Conservation (phyloP, 2,888 invertebrate species). For the Drosophila flavopinicola region DNA sequence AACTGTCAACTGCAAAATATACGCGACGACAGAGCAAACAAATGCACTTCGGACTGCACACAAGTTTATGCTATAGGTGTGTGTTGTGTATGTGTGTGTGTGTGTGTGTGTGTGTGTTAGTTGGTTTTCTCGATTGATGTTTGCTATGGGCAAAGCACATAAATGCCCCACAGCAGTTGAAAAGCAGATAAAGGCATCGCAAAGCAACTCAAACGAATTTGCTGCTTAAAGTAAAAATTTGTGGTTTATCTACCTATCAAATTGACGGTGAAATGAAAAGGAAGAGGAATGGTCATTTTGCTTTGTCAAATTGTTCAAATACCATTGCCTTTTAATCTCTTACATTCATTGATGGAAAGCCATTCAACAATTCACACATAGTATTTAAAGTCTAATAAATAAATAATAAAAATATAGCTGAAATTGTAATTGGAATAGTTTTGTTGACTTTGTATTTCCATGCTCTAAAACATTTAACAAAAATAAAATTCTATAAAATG, state of each 20-base stretch:
- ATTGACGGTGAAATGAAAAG: too few relatives aligned
- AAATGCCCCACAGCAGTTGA: constrained; percentile 6
- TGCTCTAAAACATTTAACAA: too few relatives aligned
- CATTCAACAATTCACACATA: too few relatives aligned
- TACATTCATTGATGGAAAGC: too few relatives aligned
- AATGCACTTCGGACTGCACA: constrained; percentile 15
- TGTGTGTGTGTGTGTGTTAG: neutral
- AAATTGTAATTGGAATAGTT: too few relatives aligned
- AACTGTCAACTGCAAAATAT: constrained; percentile 31
- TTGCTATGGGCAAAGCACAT: constrained; percentile 8
- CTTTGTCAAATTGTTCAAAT: too few relatives aligned
- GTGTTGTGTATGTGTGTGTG: constrained; percentile 1
- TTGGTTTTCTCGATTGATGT: constrained; percentile 15
- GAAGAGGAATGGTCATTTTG: too few relatives aligned
- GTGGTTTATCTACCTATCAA: constrained; percentile 1
- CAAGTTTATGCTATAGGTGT: constrained; percentile 15
- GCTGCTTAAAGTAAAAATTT: constrained; percentile 5
- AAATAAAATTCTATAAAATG: too few relatives aligned
- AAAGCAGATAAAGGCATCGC: constrained; percentile 1
- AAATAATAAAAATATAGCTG: too few relatives aligned
- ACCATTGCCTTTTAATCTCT: too few relatives aligned
- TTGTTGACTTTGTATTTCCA: too few relatives aligned
- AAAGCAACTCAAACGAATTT: neutral
- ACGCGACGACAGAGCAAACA: constrained; percentile 15
- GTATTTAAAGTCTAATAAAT: too few relatives aligned